Evolutionary conservation across 2,113 vertebrate species (phyloP).

Genomic region (Pseudorhombus dupliciocellatus): DNA sequence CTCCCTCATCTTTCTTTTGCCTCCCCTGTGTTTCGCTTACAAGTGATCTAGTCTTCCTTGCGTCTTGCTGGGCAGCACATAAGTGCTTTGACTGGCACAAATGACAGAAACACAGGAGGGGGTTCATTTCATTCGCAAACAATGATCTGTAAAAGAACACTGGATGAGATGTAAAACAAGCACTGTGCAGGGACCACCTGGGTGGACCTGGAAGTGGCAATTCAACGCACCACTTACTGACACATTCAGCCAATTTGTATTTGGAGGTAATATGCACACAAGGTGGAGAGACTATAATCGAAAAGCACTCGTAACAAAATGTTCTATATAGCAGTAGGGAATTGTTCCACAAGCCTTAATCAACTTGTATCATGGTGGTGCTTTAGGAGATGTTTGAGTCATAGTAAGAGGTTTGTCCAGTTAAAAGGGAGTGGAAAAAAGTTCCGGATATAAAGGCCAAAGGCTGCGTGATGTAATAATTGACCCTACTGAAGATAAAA

Average conservation of each 20-base stretch:
- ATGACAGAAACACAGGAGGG: conserved; percentile 60
- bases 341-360: conserved; percentile 21
- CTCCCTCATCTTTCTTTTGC: conserved; percentile 18
- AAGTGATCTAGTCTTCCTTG: conserved; percentile 40
- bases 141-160: conserved; percentile 66
- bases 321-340: not conserved
- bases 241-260: conserved; percentile 61
- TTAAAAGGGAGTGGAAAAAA: not conserved
- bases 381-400: not conserved
- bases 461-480: not conserved
- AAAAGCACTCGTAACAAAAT: conserved; percentile 22
- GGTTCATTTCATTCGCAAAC: conserved; percentile 61
- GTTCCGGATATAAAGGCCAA: no score
- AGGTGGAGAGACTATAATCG: conserved; percentile 29
- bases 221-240: conserved; percentile 69
- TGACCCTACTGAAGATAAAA: not conserved
- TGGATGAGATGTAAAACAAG: conserved; percentile 66
- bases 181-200: conserved; percentile 57
- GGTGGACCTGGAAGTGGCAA: conserved; percentile 65
- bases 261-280: conserved; percentile 37
- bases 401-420: not conserved
- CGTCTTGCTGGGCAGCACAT: conserved; percentile 56
- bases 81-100: conserved; percentile 60
- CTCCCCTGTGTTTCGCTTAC: conserved; percentile 19
- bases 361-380: conserved; percentile 1